Conservation (phyloP, 1,140 invertebrate species). For the Vanessa tameamea region DNA sequence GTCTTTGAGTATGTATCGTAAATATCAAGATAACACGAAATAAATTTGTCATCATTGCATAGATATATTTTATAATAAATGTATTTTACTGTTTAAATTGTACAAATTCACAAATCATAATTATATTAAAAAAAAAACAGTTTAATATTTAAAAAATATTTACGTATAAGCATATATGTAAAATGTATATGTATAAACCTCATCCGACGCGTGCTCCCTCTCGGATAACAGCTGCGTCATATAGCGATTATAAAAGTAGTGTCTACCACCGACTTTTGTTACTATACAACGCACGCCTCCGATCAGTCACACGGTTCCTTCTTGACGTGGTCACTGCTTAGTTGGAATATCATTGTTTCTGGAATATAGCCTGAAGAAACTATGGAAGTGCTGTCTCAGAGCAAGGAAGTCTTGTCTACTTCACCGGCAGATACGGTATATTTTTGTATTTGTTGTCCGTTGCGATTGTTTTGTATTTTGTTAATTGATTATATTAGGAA, state of each 20-base stretch:
- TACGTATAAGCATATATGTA: too few relatives aligned
- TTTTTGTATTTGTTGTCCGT: neutral
- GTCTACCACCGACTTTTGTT: neutral
- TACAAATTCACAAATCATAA: too few relatives aligned
- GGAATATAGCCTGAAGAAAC: neutral
- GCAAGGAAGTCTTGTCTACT: conserved; percentile 9
- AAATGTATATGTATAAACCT: neutral
- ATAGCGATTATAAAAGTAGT: neutral
- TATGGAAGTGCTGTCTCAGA: conserved; percentile 10
- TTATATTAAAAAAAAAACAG: too few relatives aligned
- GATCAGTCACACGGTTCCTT: neutral
- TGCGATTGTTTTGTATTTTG: conserved; percentile 3
- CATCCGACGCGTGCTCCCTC: neutral
- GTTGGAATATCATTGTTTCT: neutral
- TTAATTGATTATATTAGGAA: neutral
- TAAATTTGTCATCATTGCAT: too few relatives aligned
- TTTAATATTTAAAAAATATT: too few relatives aligned
- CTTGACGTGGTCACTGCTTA: neutral
- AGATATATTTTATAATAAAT: too few relatives aligned
- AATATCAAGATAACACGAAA: too few relatives aligned
- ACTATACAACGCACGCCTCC: neutral
- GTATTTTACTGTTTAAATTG: too few relatives aligned
- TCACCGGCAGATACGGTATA: conserved; percentile 9
- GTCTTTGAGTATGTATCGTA: too few relatives aligned
- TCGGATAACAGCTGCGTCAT: neutral